Conservation (phyloP, 92 coral and sea anemone species). For the Epizoanthus illoricatus region DNA sequence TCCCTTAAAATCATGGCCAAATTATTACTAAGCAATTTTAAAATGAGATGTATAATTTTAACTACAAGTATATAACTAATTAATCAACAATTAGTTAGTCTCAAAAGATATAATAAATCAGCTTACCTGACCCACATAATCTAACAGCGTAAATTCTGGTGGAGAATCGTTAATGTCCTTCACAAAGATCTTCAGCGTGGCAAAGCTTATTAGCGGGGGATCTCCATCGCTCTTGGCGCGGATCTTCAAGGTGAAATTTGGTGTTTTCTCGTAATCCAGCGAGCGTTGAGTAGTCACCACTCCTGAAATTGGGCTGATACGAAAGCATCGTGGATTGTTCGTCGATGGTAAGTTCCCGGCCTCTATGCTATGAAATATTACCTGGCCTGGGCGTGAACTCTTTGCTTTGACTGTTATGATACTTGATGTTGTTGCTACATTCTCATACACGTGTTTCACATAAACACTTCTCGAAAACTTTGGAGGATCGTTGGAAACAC, state of each 20-base stretch:
- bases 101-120: too few species aligned
- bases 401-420: conserved; percentile 58
- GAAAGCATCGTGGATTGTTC: conserved; percentile 65
- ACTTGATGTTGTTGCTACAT: conserved; percentile 36
- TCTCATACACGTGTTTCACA: conserved; percentile 67
- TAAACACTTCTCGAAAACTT: conserved; percentile 67
- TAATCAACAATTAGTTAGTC: too few species aligned
- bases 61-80: too few species aligned
- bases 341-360: conserved; percentile 68
- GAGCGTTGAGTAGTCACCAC: conserved; percentile 41
- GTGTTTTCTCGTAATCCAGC: conserved; percentile 86
- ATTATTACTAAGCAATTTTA: too few species aligned
- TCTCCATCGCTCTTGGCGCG: conserved; percentile 69
- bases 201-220: conserved; percentile 70
- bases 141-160: conserved; percentile 77
- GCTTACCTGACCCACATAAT: conserved; percentile 82
- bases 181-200: conserved; percentile 72
- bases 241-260: conserved; percentile 78
- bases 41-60: too few species aligned
- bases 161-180: conserved; percentile 94
- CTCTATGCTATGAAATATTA: conserved; percentile 69
- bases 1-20: too few species aligned
- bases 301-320: conserved; percentile 63
- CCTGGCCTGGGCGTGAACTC: conserved; percentile 41
- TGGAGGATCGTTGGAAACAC: conserved; percentile 76